Base-by-base conservation (phyloP, 1,140 invertebrate species). In the Aphaenogaster rudis region DNA sequence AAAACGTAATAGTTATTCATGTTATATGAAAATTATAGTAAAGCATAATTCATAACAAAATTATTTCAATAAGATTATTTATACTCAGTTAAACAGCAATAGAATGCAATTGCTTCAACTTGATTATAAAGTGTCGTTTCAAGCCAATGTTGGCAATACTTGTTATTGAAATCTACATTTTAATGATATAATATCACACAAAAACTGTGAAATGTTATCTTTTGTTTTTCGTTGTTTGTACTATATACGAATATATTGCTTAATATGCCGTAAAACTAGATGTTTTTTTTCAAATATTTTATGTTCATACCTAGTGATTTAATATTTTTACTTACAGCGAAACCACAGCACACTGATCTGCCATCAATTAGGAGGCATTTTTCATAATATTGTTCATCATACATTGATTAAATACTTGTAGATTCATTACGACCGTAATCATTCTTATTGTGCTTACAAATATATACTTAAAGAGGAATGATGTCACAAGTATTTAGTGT, bases 281-380 rank as follows among this genome's bases (percentile, higher is more conserved):
- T 63, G 57, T 81, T 89, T 89, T 50, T 69, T 69, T 79, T 72
- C 69, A 52, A 81, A 64, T 63, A 76, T 79, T 76, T 81, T 21
- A 77, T 72, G 57, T 77, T 88, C 28, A 72, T 86, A 77, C 11
- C 45, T 87, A 90, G 88, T 91, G 91, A 94, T 92, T 88, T 92
- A 92, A 93, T 90, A 92, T 94, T 95, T 95, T 95, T 94, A 93
- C 91, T 95, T 95, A 89, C 95, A 95, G 95, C 90, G 95, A 95
- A 92, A 95, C 95, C 87, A 95, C 95, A 93, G 95, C 94, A 90
- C 95, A 95, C 92, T 95, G 94, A 95, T 95, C 94, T 93, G 92
- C 93, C 93, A 95, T 91, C 94, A 88, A 81, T 94, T 94, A 94
- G 93, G 94, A 94, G 94, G 94, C 94, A 94, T 92, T 93, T 92